phyloP scores from a whole-genome alignment of 2,797 vertebrate species.

The Lycodopsis pacificus region DNA sequence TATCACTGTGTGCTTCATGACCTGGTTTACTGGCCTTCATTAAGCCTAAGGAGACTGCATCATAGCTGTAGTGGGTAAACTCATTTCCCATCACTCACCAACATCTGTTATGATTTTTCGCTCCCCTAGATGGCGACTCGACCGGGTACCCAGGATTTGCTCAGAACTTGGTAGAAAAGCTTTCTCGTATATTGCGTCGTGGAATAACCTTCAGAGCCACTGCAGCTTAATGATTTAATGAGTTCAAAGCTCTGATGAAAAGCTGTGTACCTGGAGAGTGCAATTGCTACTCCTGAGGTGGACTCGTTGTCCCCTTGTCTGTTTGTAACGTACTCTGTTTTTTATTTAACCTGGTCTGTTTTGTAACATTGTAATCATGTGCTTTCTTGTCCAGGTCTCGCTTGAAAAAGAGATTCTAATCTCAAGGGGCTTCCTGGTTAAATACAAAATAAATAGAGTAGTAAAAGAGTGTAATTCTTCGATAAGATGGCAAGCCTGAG shows the following conservation, averaged over 20 bases:
- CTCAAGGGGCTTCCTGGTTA: neutral
- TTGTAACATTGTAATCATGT: neutral
- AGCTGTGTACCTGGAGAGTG: neutral
- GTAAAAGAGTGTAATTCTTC: neutral
- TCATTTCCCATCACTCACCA: neutral
- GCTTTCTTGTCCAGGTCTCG: neutral
- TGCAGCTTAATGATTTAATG: neutral
- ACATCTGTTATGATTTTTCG: neutral
- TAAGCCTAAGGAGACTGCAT: neutral
- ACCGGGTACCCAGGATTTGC: neutral
- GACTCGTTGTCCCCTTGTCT: neutral
- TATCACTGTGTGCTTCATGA: neutral
- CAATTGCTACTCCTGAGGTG: neutral
- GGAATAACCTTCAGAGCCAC: neutral
- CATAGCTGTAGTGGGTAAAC: neutral
- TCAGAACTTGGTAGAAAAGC: neutral
- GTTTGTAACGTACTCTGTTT: neutral
- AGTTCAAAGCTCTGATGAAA: neutral
- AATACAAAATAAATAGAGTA: neutral
- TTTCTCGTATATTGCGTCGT: neutral
- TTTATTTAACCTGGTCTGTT: too few relatives aligned
- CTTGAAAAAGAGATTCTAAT: neutral
- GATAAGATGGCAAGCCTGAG: neutral
- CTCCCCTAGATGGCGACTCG: neutral
- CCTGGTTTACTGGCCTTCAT: neutral